phyloP scores from a whole-genome alignment of 2,888 invertebrate species.

The Hypsopygia costalis region DNA sequence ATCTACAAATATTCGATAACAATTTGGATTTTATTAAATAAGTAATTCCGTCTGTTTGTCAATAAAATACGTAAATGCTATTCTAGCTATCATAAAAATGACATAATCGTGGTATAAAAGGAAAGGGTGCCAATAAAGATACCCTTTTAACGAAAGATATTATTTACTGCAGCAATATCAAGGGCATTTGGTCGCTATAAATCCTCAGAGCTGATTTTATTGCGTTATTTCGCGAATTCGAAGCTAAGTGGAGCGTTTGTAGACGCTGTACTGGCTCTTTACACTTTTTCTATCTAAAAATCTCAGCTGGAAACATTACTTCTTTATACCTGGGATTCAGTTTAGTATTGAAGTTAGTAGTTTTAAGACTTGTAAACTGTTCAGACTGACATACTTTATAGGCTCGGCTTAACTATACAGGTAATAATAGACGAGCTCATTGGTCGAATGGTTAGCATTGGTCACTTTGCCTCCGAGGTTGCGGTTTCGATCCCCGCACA shows the following conservation, averaged over 20 bases:
- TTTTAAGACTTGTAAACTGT: background rate
- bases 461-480: too few species aligned
- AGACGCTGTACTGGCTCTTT: background rate
- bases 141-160: constrained; percentile 66
- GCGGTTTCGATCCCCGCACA: too few species aligned
- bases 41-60: constrained; percentile 52
- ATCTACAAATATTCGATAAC: constrained; percentile 29
- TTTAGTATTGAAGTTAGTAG: background rate
- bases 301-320: background rate
- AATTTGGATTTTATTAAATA: constrained; percentile 36
- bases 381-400: background rate
- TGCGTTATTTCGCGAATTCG: constrained; percentile 25
- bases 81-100: constrained; percentile 63
- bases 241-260: constrained; percentile 13
- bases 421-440: too few species aligned
- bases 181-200: constrained; percentile 45
- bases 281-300: background rate
- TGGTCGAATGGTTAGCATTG: too few species aligned
- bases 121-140: constrained; percentile 71
- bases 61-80: constrained; percentile 60
- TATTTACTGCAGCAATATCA: constrained; percentile 68
- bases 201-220: constrained; percentile 48
- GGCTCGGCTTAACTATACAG: too few species aligned
- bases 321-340: background rate
- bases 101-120: constrained; percentile 69